Evolutionary conservation across 2,888 invertebrate genomes (phyloP), one percentile per base, ranked within the genome.

Genomic region (Microctonus brassicae): DNA sequence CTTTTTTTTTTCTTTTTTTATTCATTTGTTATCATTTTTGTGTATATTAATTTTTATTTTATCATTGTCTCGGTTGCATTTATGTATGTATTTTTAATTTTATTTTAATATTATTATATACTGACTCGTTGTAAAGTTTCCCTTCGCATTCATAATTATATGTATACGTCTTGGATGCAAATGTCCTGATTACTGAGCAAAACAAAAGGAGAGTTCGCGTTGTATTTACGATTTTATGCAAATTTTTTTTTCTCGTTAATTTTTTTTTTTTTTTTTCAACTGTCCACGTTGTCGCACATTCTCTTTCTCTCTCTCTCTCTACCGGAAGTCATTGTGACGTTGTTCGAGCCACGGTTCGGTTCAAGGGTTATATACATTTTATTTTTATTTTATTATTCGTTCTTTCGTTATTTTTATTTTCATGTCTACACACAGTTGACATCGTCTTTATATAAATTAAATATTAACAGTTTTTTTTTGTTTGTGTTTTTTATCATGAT

Each of bases 211-310:
- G 66, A 73, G 7, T 47, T 11, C 71, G 72, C 74, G 71, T 75
- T 72, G 76, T 78, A 76, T 78, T 79, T 77, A 76, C 77, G 76
- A 77, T 76, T 79, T 77, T 73, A 80, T 80, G 78, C 75, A 77
- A 79, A 79, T 79, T 73, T 57, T 65, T 65, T 75, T 75, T 69
- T 69, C 62, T 26, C 36, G 7, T 29, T 5, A 5, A 29, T 29
- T 5, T 29, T 5, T 29, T 5, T 29, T 5, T 29, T 5, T 29
- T 75, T 69, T 70, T 62, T 26, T 36, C n/a, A 36, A 71, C 69
- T 58, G 64, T 72, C 70, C 66, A 63, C 57, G 17, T 47, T 47
- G 47, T 47, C 47, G 17, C 47, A 47, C 47, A 47, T 36, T 67
- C 66, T 69, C 67, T 17, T 7, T 17, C 67, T 13, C 61, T 64